These are phyloP conservation scores for Rhizomys pruinosus DNA, from an alignment of 2,113 vertebrate genomes.

Conservation along the genomic window DNA sequence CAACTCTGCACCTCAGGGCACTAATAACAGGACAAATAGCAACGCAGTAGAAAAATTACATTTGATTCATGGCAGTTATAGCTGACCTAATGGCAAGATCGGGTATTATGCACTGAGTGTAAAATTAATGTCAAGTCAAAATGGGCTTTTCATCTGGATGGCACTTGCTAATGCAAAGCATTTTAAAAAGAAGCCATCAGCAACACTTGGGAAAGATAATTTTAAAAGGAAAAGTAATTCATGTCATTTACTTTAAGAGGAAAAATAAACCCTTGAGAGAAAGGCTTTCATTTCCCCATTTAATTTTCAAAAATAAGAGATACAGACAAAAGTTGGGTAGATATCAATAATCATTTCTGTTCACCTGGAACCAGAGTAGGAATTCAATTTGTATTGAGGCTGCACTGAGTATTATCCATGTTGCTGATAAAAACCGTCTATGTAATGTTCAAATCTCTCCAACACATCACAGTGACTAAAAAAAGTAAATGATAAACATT, in stretches of 20 bases:
- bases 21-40: slow-evolving; percentile 63
- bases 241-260: slow-evolving; percentile 73
- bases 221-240: slow-evolving; percentile 69
- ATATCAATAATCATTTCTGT: slow-evolving; percentile 73
- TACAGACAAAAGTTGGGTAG: slow-evolving; percentile 66
- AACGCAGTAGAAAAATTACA: slow-evolving; percentile 58
- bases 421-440: slow-evolving; percentile 33
- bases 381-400: slow-evolving; percentile 64
- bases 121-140: slow-evolving; percentile 77
- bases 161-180: slow-evolving; percentile 71
- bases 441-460: slow-evolving; percentile 22
- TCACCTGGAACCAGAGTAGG: slow-evolving; percentile 47
- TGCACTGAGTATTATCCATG: slow-evolving; percentile 63
- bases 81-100: slow-evolving; percentile 74
- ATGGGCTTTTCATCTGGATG: slow-evolving; percentile 75
- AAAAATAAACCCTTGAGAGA: slow-evolving; percentile 74
- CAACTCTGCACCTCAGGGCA: slow-evolving; percentile 27
- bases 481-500: slow-evolving; percentile 43
- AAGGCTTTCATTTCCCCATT: slow-evolving; percentile 69
- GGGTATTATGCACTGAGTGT: slow-evolving; percentile 65
- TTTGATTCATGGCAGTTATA: slow-evolving; percentile 56
- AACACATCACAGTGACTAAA: background rate
- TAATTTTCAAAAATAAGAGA: slow-evolving; percentile 69
- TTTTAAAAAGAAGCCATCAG: slow-evolving; percentile 70
- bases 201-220: slow-evolving; percentile 69